These are phyloP conservation scores for Thecocarcelia acutangulata DNA, from an alignment of 2,888 invertebrate genomes.

Conservation along the genomic window DNA sequence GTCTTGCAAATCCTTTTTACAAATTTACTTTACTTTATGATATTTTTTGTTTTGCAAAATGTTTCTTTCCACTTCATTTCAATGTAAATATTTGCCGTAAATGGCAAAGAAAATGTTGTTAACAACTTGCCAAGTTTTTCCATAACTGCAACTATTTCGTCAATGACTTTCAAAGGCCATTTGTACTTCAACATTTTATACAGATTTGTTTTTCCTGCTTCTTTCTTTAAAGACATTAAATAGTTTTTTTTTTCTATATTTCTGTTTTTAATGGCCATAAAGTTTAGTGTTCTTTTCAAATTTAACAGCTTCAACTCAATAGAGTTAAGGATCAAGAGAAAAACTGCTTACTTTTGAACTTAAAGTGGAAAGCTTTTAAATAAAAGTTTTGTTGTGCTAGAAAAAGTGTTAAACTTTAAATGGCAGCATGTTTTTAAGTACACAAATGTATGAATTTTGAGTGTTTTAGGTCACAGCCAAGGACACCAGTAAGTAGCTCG, in stretches of 20 bases:
- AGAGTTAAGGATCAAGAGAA: background rate
- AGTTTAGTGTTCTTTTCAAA: background rate
- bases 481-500: too few species aligned
- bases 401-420: background rate
- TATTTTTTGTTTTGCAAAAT: too few species aligned
- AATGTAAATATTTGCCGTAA: background rate
- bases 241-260: too few species aligned
- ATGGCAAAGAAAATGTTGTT: background rate
- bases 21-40: too few species aligned
- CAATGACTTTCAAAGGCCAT: conserved; percentile 2
- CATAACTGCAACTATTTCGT: background rate
- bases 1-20: too few species aligned
- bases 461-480: too few species aligned
- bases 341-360: background rate
- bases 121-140: background rate
- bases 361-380: background rate
- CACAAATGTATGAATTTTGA: too few species aligned
- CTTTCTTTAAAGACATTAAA: background rate
- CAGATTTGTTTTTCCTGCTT: background rate
- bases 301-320: background rate
- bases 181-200: background rate
- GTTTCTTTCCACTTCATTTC: background rate
- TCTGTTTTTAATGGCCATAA: background rate
- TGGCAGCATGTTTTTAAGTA: too few species aligned
- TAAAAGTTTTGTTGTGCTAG: background rate